Base-by-base conservation (phyloP, 2,888 invertebrate genomes). In the Campoletis raptor region DNA sequence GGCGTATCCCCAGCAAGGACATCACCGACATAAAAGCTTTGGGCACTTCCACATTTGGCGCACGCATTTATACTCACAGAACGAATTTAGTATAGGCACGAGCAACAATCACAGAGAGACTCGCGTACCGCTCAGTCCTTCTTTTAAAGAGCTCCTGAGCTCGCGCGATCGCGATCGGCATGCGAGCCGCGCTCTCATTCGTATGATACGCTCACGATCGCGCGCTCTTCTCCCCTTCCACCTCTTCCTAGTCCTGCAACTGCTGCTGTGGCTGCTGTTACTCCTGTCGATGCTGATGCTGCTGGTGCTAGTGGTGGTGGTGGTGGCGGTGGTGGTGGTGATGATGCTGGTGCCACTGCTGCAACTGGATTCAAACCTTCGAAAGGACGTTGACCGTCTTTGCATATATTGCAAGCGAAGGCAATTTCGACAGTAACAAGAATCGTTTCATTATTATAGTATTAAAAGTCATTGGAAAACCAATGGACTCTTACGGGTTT, bases 351-450 rank as follows among this genome's bases (percentile, higher is more conserved):
- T 88, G 88, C 86, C 24, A 61, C 61, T 61, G 74, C 85, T 87
- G 87, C 87, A 81, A 82, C 84, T 89, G 85, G 85, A 88, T 88
- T 85, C 91, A 89, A 93, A 92, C 92, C 92, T 93, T 92, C 92
- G 91, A 92, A 90, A 92, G 93, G 92, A 92, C 93, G 90, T 93
- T 93, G 93, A 93, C 93, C 92, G 91, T 72, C 72, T 76, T 83
- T 66, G 64, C 64, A 69, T 61, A 67, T 67, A 81, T 64, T 78
- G 73, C 64, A 67, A 73, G 21, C 66, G 40, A 67, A 42, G 48
- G 74, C 81, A 81, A 81, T 73, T 74, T 64, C 73, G 67, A 80
- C 15, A 37, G 21, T 37, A 10, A 36, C 30, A n/a, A 74, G 42
- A 37, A 7, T 61, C 61, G 30, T 24, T 30, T 61, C 61, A 18